Percentiles rank a stretch among this genome's conserved stretches.
Evolutionary conservation across 2,888 invertebrate species (phyloP).

Genomic region (Ganaspis brasiliensis): DNA sequence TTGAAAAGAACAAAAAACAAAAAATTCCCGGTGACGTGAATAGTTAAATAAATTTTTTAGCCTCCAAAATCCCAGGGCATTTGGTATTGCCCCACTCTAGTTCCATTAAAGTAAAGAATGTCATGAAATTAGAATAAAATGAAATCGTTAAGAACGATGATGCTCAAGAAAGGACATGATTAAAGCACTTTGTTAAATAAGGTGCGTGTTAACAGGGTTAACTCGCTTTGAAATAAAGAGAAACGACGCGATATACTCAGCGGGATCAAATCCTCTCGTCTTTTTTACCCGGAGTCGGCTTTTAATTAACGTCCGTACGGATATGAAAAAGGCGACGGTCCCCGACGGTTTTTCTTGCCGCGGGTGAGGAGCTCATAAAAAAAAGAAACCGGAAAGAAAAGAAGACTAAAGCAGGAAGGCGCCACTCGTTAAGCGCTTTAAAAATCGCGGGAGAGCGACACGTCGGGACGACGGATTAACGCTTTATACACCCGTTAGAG

Average conservation of each 20-base stretch:
- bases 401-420: slow-evolving; percentile 51
- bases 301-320: slow-evolving; percentile 26
- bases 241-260: slow-evolving; percentile 20
- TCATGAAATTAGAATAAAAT: background rate
- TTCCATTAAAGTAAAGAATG: background rate
- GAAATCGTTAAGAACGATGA: background rate
- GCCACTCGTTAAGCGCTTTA: slow-evolving; percentile 66
- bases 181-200: slow-evolving; percentile 20
- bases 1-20: too few relatives aligned
- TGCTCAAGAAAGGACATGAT: background rate
- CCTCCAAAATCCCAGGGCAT: too few relatives aligned
- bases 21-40: too few relatives aligned
- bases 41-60: too few relatives aligned
- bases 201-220: background rate
- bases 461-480: slow-evolving; percentile 66
- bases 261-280: slow-evolving; percentile 27
- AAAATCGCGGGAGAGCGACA: slow-evolving; percentile 66
- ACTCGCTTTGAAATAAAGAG: slow-evolving; percentile 26
- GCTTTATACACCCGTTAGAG: slow-evolving; percentile 62
- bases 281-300: slow-evolving; percentile 16
- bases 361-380: slow-evolving; percentile 59
- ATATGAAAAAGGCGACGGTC: slow-evolving; percentile 11
- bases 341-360: slow-evolving; percentile 19
- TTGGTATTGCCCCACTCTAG: slow-evolving; percentile 44
- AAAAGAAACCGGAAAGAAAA: slow-evolving; percentile 56